Evolutionary conservation across 2,113 vertebrate genomes (phyloP).

Genomic region (Lagenorhynchus albirostris): DNA sequence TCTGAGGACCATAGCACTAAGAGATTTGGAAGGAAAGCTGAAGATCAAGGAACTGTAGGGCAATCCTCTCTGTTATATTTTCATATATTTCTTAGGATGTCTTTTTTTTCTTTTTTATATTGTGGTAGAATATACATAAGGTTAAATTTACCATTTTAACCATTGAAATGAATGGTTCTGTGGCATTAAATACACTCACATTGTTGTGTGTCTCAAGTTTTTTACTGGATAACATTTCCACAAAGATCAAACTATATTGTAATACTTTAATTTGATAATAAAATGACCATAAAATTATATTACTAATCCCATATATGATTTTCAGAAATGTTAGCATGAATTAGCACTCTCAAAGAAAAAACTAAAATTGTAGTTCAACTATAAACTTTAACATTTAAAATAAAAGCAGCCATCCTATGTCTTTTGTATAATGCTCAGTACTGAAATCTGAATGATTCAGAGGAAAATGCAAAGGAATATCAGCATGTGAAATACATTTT

Average conservation of each 20-base stretch:
- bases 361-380: not conserved
- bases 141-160: not conserved
- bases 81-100: not conserved
- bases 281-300: not conserved
- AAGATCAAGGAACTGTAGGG: not conserved
- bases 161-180: not conserved
- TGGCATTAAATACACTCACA: not conserved
- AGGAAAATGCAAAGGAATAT: not conserved
- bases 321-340: not conserved
- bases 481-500: not conserved
- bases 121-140: not conserved
- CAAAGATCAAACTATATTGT: not conserved
- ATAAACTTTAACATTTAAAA: not conserved
- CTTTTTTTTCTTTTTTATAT: not conserved
- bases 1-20: not conserved
- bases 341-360: not conserved
- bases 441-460: not conserved
- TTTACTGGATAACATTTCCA: not conserved
- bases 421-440: not conserved
- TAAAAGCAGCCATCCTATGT: not conserved
- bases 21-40: not conserved
- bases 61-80: not conserved
- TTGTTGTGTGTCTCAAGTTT: not conserved
- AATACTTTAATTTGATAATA: not conserved
- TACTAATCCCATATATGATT: not conserved